Base-by-base conservation (phyloP, 2,888 invertebrate species). In the Hydroisotoma schaefferi region DNA sequence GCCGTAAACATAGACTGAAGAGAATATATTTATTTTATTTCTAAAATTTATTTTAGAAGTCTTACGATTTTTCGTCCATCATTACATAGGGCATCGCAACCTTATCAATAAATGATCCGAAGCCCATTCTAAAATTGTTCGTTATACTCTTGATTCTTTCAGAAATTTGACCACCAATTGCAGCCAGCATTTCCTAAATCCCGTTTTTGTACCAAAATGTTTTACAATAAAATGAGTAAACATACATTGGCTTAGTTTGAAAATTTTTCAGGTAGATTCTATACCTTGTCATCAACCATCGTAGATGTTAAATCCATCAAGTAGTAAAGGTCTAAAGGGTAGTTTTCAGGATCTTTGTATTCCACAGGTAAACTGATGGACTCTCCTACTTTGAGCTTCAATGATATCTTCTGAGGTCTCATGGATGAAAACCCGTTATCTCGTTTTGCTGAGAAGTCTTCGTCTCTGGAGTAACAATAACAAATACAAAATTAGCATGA, bases 41-140 rank as follows among this genome's bases (percentile, higher is more conserved):
- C n/a, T n/a, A n/a, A n/a, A n/a, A 6, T 43, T 15, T 12, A n/a
- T 6, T 43, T n/a, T 15, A 23, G 8, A 25, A 47, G 28, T 5
- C n/a, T 48, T 6, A 48, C 61, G 44, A 10, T 26, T 18, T 44
- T 10, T 54, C 47, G 25, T 43, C n/a, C 1, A 54, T 61, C 18
- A 48, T 46, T 1, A 54, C 60, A 40, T 33, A 67, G 0, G 67
- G 67, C 52, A 63, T 47, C 12, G 57, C 51, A 1, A 54, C 44
- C 61, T 67, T 67, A 46, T 67, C 67, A 8, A 64, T 63, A 44
- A 67, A 67, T 1, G 67, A 63, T 6, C 67, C 67, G 27, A 65
- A 65, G 1, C 67, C 67, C 25, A 55, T 56, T 29, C 62, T 46
- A 44, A 51, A 67, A 15, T 61, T 57, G 10, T 43, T 43, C 1